A percentile compares a stretch with the other conserved stretches of the same genome.
These are phyloP conservation scores for Conus betulinus DNA, from an alignment of 1,140 invertebrate genomes.

Conservation along the genomic window DNA sequence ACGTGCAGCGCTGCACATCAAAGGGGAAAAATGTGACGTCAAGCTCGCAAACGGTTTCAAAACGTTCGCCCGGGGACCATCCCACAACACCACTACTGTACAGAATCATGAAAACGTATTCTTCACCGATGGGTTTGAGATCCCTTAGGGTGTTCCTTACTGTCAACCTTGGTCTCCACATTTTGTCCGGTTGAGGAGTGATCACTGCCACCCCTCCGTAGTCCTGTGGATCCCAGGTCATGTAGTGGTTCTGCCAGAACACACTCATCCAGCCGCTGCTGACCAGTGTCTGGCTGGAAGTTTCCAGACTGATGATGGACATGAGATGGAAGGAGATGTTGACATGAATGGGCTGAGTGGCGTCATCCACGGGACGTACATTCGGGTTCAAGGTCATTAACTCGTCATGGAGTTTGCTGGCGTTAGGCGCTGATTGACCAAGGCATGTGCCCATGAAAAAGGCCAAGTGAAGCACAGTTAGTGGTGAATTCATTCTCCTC, in stretches of 20 bases:
- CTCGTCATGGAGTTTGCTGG: too few species aligned
- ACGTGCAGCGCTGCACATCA: constrained; percentile 18
- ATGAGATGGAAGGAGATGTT: constrained; percentile 35
- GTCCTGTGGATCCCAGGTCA: constrained; percentile 18
- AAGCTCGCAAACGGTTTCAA: constrained; percentile 20
- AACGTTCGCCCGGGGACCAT: constrained; percentile 27
- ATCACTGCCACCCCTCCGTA: constrained; percentile 22
- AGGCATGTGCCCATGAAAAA: too few species aligned
- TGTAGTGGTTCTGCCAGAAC: constrained; percentile 19
- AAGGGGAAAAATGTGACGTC: constrained; percentile 29
- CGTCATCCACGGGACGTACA: too few species aligned
- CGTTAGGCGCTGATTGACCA: too few species aligned
- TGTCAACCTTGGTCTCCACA: constrained; percentile 33
- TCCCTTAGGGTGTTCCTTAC: constrained; percentile 21
- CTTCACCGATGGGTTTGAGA: constrained; percentile 11
- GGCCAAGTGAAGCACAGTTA: too few species aligned
- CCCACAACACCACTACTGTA: not conserved
- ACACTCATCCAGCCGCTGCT: constrained; percentile 32
- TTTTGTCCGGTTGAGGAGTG: not conserved
- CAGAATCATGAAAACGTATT: not conserved
- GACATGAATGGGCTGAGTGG: too few species aligned
- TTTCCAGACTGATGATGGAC: constrained; percentile 30
- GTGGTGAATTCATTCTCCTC: too few species aligned
- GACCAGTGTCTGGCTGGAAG: constrained; percentile 6
- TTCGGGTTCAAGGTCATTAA: too few species aligned